phyloP scores from a whole-genome alignment of 1,140 invertebrate species.

The Grapholita molesta region DNA sequence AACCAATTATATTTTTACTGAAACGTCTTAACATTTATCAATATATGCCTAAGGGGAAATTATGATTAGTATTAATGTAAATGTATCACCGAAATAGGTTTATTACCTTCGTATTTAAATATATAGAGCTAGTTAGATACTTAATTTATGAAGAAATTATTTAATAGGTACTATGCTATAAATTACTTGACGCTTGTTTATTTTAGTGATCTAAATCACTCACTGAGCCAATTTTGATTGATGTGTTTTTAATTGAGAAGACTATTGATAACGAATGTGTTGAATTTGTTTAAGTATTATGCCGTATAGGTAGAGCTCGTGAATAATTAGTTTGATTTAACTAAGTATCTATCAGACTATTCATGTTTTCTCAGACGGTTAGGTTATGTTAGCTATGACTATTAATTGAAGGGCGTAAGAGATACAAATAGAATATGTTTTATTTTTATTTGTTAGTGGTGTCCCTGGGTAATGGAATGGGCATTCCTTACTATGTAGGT shows the following conservation, averaged over 20 bases:
- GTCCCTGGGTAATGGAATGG: no score
- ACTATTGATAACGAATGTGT: constrained; percentile 8
- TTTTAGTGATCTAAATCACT: not conserved
- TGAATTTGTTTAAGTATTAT: constrained; percentile 10
- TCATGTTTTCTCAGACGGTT: no score
- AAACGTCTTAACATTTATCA: not conserved
- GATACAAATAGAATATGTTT: no score
- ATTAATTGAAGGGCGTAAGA: no score
- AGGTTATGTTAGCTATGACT: no score
- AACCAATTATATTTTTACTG: not conserved
- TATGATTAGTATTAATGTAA: not conserved
- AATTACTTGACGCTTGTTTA: not conserved
- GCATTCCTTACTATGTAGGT: no score
- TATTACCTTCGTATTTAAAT: not conserved
- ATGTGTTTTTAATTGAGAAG: not conserved
- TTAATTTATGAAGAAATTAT: not conserved
- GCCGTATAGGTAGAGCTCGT: not conserved
- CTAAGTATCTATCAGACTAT: not conserved
- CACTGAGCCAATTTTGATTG: not conserved
- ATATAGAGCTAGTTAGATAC: not conserved
- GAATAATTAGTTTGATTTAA: not conserved
- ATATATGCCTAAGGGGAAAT: not conserved
- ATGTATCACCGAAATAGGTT: not conserved
- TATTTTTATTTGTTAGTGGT: no score
- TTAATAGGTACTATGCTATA: not conserved